These are phyloP conservation scores for Cliona cf. orientalis DNA, from an alignment of 37 sponge, comb jelly and placozoan genomes.

Conservation along the genomic window DNA sequence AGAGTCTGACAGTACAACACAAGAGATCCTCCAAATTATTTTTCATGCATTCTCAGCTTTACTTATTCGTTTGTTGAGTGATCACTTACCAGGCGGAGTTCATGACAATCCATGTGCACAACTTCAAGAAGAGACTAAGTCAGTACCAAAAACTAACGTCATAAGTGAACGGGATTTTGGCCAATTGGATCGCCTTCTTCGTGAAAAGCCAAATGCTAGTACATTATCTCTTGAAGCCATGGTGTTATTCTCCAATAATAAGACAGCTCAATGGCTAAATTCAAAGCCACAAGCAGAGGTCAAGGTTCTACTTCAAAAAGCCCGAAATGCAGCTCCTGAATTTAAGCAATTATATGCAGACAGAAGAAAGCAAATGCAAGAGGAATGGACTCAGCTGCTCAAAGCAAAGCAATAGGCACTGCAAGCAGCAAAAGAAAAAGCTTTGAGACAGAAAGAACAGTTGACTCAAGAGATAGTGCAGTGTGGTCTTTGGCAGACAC, in stretches of 20 bases:
- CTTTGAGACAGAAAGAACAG: neutral
- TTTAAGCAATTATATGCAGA: neutral
- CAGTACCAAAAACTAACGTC: constrained; percentile 35
- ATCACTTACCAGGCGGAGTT: constrained; percentile 32
- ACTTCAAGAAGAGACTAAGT: constrained; percentile 3
- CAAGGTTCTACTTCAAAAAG: neutral
- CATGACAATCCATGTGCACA: neutral
- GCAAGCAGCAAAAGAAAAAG: neutral
- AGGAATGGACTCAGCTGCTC: neutral
- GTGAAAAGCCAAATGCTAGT: constrained; percentile 46
- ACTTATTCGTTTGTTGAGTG: neutral
- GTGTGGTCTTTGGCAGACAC: neutral
- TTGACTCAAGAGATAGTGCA: neutral
- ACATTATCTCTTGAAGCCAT: neutral
- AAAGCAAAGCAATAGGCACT: neutral
- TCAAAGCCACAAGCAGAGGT: neutral
- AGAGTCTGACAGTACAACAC: neutral
- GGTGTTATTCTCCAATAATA: neutral
- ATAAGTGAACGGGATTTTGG: constrained; percentile 55
- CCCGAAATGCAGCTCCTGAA: neutral
- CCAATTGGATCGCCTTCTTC: constrained; percentile 26
- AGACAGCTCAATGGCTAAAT: neutral
- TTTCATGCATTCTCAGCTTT: constrained; percentile 3
- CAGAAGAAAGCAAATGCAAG: too few relatives aligned
- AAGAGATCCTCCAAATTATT: constrained; percentile 11